These are phyloP conservation scores for Cryptoprocta ferox DNA, from an alignment of 2,797 vertebrate genomes.

Conservation along the genomic window DNA sequence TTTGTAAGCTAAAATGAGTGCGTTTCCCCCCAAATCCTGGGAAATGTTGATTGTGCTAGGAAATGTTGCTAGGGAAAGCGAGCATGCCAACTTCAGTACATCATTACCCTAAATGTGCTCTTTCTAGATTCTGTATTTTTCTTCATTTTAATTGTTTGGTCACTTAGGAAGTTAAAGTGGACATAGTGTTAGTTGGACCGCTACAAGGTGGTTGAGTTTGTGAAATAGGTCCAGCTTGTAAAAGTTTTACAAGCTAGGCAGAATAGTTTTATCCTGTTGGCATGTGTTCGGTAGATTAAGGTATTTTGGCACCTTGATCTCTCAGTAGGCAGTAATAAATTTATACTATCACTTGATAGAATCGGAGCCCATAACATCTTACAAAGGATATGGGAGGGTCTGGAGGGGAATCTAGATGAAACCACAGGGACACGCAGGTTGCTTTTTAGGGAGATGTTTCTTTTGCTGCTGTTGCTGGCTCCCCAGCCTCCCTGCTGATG, in stretches of 20 bases:
- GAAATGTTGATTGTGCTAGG: background rate
- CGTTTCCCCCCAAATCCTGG: background rate
- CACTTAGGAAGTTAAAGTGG: background rate
- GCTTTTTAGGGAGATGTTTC: background rate
- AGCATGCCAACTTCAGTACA: accelerated
- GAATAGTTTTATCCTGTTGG: background rate
- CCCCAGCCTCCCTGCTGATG: background rate
- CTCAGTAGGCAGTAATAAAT: background rate
- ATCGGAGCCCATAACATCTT: background rate
- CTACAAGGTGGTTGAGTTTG: background rate
- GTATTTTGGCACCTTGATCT: background rate
- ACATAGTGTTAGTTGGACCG: background rate
- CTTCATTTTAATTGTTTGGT: background rate
- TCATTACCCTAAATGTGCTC: background rate
- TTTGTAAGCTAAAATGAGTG: background rate
- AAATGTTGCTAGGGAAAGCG: background rate
- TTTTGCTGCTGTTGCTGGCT: background rate
- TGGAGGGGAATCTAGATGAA: background rate
- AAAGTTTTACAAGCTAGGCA: background rate
- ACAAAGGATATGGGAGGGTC: background rate
- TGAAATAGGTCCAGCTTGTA: background rate
- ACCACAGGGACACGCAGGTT: too few species aligned
- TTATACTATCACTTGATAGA: background rate
- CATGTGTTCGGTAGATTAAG: background rate
- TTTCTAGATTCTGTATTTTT: background rate